Percentiles rank a stretch among this genome's conserved stretches.
Evolutionary conservation across 2,113 vertebrate species (phyloP).

Genomic region (Chamaetylas fuelleborni): DNA sequence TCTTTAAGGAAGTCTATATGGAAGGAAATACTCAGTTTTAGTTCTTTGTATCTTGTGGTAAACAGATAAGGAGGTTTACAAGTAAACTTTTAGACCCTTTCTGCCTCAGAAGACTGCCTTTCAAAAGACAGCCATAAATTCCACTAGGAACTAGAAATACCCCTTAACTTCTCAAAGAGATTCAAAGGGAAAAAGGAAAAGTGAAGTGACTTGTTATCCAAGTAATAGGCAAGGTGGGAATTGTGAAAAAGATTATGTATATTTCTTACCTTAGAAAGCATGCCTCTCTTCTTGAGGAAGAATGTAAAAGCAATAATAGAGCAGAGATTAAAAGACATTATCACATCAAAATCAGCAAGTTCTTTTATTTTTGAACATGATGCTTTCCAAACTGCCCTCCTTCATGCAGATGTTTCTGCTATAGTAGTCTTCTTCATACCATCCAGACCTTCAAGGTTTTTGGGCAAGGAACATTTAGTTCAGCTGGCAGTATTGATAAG

Average conservation of each 20-base stretch:
- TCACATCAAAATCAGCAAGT: background rate
- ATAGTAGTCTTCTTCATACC: background rate
- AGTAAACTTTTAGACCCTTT: background rate
- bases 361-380: background rate
- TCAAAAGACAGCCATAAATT: background rate
- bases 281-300: background rate
- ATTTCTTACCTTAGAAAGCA: background rate
- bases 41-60: background rate
- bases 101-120: background rate
- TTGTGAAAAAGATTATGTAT: background rate
- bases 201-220: background rate
- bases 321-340: background rate
- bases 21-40: background rate
- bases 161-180: background rate
- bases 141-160: background rate
- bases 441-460: background rate
- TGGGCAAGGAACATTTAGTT: background rate
- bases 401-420: background rate
- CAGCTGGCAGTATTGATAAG: background rate
- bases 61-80: background rate
- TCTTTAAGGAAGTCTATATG: background rate
- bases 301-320: background rate
- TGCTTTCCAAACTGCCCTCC: background rate
- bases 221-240: background rate
- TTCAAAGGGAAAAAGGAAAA: background rate